Conservation (phyloP, 2,113 vertebrate genomes). For the Porphyrio hochstetteri region DNA sequence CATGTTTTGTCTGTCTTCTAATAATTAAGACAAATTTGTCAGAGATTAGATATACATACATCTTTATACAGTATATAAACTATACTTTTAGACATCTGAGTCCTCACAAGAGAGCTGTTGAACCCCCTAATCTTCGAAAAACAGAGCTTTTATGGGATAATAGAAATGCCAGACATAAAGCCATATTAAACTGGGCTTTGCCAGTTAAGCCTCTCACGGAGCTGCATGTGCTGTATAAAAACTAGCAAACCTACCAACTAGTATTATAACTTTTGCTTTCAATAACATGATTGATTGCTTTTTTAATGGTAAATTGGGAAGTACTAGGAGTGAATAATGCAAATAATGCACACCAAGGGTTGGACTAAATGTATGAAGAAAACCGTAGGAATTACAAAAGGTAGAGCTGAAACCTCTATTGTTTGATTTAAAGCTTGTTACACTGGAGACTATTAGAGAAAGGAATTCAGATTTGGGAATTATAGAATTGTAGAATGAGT, state of each 20-base stretch:
- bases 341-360: neutral
- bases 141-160: neutral
- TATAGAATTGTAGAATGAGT: too few species aligned
- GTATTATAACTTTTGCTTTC: neutral
- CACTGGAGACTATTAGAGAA: neutral
- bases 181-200: slow-evolving; percentile 38
- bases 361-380: neutral
- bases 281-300: neutral
- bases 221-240: neutral
- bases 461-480: neutral
- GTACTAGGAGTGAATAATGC: neutral
- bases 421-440: neutral
- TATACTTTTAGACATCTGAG: neutral
- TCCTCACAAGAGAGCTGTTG: neutral
- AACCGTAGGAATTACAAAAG: neutral
- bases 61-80: neutral
- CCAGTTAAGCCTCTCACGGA: slow-evolving; percentile 14
- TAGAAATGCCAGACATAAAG: slow-evolving; percentile 41
- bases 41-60: neutral
- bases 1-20: neutral
- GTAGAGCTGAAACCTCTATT: neutral
- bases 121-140: slow-evolving; percentile 13
- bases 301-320: neutral
- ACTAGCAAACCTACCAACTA: neutral
- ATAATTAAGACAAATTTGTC: neutral